Evolutionary conservation across 2,113 vertebrate genomes (phyloP), one percentile per base, ranked within the genome.

Genomic region (Lampris incognitus): DNA sequence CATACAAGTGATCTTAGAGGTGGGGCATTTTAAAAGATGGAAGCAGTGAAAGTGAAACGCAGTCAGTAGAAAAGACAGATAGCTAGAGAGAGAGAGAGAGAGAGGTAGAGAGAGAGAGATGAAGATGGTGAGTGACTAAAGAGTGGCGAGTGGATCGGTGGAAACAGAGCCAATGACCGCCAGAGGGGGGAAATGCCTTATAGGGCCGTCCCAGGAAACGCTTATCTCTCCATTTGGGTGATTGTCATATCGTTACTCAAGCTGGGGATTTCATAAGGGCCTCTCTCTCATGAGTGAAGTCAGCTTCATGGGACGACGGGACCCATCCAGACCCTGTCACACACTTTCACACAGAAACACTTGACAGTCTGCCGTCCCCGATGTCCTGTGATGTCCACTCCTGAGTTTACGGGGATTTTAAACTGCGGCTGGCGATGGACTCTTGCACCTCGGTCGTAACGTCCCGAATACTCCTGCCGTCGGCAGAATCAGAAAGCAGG

Each of bases 311-410:
- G 76, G 82, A 67, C 74, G 76, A 62, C 40, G 69, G 66, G 46
- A 66, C 42, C 76, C 41, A 66, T 87, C 84, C 55, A 76, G 82
- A 85, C 4, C 61, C 51, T 75, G 69, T 1, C 80, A 83, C n/a
- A 81, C 80, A 85, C 83, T 84, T 80, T 42, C 56, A 50, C 78
- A 85, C 85, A 90, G 67, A 86, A 86, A 24, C 24, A 24, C 24
- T 24, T 24, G 24, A 24, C 24, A 24, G 24, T 24, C 24, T 24
- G 24, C 24, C 24, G 24, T 24, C 24, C 24, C 24, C 24, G 24
- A 24, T 24, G 24, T 24, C 24, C 24, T 24, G 24, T 24, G 24
- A 24, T 24, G 24, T 24, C 24, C 24, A 24, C 24, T 24, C 24
- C 24, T 24, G 24, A 24, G 24, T 24, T 24, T 24, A 24, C 24